Evolutionary conservation across 1,140 invertebrate genomes (phyloP), one percentile per base, ranked within the genome.

Genomic region (Drosophila paulistorum): DNA sequence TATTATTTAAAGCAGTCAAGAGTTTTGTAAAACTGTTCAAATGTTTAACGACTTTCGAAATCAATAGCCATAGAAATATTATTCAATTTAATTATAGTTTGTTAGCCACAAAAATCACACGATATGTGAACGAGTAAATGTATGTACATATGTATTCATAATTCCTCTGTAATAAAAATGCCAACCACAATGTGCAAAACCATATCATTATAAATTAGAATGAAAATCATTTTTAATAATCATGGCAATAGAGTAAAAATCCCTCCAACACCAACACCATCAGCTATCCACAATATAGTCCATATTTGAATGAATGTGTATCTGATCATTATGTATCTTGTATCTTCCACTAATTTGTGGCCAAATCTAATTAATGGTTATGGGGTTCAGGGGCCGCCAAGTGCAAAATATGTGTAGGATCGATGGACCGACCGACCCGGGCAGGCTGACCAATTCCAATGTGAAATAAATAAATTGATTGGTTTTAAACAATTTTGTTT

Each of bases 331-430:
- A 61, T 65, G 20, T 65, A 59, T 67, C 75, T 71, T 74, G 76
- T 81, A 51, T 51, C 45, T 51, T 87, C 80, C 74, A 87, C 84
- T 84, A 87, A 87, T 87, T 87, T 87, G 84, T 85, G 84, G 84
- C 64, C 55, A 64, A 78, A 77, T 51, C 84, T 89, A 87, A 87
- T 87, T 87, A 87, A 87, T 87, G 80, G 80, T 67, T 62, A 67
- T 68, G 74, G 66, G 63, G 65, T 51, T 61, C 60, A 20, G 57
- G 57, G 57, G 57, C 57, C 33, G 57, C 14, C 57, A 39, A 37
- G 63, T 61, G 39, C 65, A 73, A 51, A 51, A 65, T 59, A 54
- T 59, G 14, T 54, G 45, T 37, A 65, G 55, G 59, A 65, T 66
- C 57, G 33, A 37, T 35, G 33, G 57, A 33, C n/a, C n/a, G 6